phyloP scores from a whole-genome alignment of 1,140 invertebrate species.

The Halictus rubicundus region DNA sequence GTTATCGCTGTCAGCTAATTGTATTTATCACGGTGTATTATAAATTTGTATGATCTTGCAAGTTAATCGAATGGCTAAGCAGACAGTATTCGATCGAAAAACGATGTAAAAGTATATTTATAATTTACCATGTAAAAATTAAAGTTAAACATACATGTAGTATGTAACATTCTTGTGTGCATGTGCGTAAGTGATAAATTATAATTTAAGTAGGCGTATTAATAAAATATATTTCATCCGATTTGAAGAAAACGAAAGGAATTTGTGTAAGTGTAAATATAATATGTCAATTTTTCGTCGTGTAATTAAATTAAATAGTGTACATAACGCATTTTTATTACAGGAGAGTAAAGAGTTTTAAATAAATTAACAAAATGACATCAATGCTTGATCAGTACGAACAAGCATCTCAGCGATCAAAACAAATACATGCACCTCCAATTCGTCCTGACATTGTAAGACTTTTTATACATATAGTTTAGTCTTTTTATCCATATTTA shows the following conservation, averaged over 20 bases:
- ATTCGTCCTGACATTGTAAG: conserved; percentile 79
- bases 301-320: not conserved
- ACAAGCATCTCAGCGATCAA: conserved; percentile 84
- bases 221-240: not conserved
- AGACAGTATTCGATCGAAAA: not conserved
- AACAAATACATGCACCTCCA: conserved; percentile 71
- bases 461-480: conserved; percentile 36
- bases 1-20: not conserved
- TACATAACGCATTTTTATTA: not conserved
- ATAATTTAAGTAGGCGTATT: not conserved
- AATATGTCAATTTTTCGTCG: not conserved
- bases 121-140: not conserved
- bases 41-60: not conserved
- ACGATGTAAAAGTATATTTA: not conserved
- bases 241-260: not conserved
- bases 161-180: not conserved
- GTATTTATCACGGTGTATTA: not conserved
- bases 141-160: not conserved
- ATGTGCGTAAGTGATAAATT: not conserved
- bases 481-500: not conserved
- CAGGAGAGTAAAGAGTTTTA: not conserved
- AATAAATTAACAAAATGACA: conserved; percentile 81
- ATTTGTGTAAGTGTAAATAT: not conserved
- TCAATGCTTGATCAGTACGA: conserved; percentile 90
- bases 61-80: not conserved